Conservation (phyloP, 1,140 invertebrate species). For the Ruditapes philippinarum region DNA sequence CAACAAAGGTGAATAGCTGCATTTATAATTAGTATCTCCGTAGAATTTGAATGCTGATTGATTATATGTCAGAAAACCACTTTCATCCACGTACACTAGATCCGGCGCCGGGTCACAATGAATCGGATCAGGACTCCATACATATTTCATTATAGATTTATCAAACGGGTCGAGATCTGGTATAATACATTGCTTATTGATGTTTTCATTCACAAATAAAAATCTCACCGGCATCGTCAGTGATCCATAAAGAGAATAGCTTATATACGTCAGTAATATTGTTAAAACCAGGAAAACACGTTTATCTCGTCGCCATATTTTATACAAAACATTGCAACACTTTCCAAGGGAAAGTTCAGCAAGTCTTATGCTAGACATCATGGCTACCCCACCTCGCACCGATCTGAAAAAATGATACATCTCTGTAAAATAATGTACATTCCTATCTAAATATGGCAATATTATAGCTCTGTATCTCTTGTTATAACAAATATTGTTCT, state of each 20-base stretch:
- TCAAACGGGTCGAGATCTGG: conserved; percentile 92
- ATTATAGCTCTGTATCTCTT: no score
- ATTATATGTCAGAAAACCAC: conserved; percentile 78
- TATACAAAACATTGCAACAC: not conserved
- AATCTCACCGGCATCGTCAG: conserved; percentile 63
- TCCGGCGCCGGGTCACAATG: conserved; percentile 88
- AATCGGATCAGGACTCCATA: conserved; percentile 88
- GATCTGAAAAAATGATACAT: no score
- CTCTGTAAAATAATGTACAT: no score
- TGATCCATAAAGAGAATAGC: conserved; percentile 40
- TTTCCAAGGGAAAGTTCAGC: not conserved
- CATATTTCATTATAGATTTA: conserved; percentile 89
- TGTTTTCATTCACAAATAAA: conserved; percentile 62
- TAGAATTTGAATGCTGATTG: conserved; percentile 71
- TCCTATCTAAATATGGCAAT: no score
- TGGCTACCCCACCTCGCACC: no score
- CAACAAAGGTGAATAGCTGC: conserved; percentile 65
- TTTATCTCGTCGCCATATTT: conserved; percentile 4
- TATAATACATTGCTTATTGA: conserved; percentile 91
- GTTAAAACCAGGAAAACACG: not conserved
- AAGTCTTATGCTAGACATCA: not conserved
- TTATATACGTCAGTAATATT: not conserved
- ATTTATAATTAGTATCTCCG: conserved; percentile 79
- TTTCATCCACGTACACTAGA: conserved; percentile 84
- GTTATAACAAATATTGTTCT: no score